These are phyloP conservation scores for Micrasema longulum DNA, from an alignment of 1,140 invertebrate genomes.

Conservation along the genomic window DNA sequence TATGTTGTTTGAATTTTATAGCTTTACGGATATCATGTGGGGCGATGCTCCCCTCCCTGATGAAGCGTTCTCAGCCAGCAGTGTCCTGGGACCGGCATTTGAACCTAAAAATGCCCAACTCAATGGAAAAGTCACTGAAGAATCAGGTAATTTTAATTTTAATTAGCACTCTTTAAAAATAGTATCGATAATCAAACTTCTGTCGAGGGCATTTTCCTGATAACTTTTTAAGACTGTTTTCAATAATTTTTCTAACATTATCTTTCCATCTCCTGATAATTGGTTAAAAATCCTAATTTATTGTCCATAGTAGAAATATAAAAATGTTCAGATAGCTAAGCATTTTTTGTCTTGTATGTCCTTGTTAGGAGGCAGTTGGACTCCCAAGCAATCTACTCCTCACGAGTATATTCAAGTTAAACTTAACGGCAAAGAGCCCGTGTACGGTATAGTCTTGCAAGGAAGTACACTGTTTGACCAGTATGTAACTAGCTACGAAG, in stretches of 20 bases:
- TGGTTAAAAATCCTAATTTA: too few relatives aligned
- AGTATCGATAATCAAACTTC: too few relatives aligned
- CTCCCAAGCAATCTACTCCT: slow-evolving; percentile 67
- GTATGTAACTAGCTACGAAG: slow-evolving; percentile 80
- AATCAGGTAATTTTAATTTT: slow-evolving; percentile 59
- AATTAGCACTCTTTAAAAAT: too few relatives aligned
- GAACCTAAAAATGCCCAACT: slow-evolving; percentile 67
- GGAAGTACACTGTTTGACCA: slow-evolving; percentile 75
- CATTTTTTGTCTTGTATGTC: too few relatives aligned
- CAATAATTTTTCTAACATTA: too few relatives aligned
- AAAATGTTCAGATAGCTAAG: too few relatives aligned
- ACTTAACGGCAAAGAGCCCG: slow-evolving; percentile 70
- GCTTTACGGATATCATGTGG: slow-evolving; percentile 71
- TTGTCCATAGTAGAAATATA: too few relatives aligned
- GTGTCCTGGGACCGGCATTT: slow-evolving; percentile 63
- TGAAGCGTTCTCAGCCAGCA: slow-evolving; percentile 72
- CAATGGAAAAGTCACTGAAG: slow-evolving; percentile 57
- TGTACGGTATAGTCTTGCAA: slow-evolving; percentile 80
- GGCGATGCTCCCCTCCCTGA: slow-evolving; percentile 67
- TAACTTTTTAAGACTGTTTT: too few relatives aligned
- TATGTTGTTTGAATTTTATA: slow-evolving; percentile 51
- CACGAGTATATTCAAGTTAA: slow-evolving; percentile 80
- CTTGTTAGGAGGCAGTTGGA: slow-evolving; percentile 72
- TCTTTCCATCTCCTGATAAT: too few relatives aligned
- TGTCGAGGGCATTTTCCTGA: too few relatives aligned